Conservation (phyloP, 1,140 invertebrate genomes). For the Drosophila erecta region DNA sequence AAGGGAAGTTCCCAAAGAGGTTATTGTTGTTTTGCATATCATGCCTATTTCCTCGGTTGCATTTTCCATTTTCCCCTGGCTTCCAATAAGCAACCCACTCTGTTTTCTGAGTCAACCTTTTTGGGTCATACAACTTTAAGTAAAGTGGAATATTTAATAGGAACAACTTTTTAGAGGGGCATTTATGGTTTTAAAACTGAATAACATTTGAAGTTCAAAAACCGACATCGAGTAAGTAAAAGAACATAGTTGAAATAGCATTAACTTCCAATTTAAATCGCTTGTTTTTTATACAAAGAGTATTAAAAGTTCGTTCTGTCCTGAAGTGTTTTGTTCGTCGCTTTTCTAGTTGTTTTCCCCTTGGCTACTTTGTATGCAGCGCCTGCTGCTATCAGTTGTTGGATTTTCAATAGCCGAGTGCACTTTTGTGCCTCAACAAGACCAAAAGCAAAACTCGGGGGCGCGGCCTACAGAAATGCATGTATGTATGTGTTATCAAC, state of each 20-base stretch:
- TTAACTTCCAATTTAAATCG: not conserved
- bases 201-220: no score
- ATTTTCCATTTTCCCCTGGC: constrained; percentile 37
- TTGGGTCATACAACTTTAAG: constrained; percentile 1
- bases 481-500: constrained; percentile 26
- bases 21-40: constrained; percentile 39
- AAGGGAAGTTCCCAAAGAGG: constrained; percentile 13
- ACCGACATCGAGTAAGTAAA: not conserved
- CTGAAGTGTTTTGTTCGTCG: not conserved
- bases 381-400: constrained; percentile 67
- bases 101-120: not conserved
- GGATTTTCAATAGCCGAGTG: constrained; percentile 67
- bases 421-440: constrained; percentile 62
- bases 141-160: not conserved
- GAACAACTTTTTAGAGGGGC: not conserved
- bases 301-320: constrained; percentile 5
- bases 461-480: constrained; percentile 28
- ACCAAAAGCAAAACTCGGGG: constrained; percentile 59
- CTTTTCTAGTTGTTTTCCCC: constrained; percentile 26
- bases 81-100: not conserved
- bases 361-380: constrained; percentile 66
- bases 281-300: not conserved
- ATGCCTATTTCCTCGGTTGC: constrained; percentile 21
- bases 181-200: no score
- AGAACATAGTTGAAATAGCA: not conserved